These are phyloP conservation scores for Rotaria magnacalcarata DNA, from an alignment of 2,888 invertebrate genomes.

Conservation along the genomic window DNA sequence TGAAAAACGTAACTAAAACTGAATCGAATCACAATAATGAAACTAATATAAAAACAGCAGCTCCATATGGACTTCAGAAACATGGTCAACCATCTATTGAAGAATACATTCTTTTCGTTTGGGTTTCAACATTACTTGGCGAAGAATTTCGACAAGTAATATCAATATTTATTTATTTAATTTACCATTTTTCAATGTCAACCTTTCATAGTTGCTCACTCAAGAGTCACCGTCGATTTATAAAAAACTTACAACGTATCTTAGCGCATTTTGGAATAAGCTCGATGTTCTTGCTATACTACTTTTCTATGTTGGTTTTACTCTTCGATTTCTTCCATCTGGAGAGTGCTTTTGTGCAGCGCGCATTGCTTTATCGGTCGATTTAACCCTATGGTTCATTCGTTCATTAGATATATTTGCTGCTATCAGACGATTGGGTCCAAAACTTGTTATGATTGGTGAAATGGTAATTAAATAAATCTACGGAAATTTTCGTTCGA, in stretches of 20 bases:
- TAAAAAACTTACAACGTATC: conserved; percentile 53
- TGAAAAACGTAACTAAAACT: not conserved
- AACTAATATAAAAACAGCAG: not conserved
- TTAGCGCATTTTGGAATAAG: conserved; percentile 57
- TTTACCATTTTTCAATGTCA: too few species aligned
- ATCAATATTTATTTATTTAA: too few species aligned
- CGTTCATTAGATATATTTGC: conserved; percentile 57
- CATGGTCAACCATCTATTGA: too few species aligned
- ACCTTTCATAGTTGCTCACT: conserved; percentile 31
- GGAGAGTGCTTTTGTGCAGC: conserved; percentile 51
- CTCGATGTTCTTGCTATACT: conserved; percentile 54
- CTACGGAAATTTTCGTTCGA: not conserved
- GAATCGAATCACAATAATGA: rapidly evolving
- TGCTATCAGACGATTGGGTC: conserved; percentile 55
- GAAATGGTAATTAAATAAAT: conserved; percentile 52
- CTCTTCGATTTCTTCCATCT: conserved; percentile 49
- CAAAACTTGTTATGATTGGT: conserved; percentile 58
- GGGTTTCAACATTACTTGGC: conserved; percentile 55
- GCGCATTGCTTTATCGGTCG: conserved; percentile 56
- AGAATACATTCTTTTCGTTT: conserved; percentile 52
- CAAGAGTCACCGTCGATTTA: conserved; percentile 49
- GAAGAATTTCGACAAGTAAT: conserved; percentile 58
- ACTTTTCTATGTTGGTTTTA: conserved; percentile 53
- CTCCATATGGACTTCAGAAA: not conserved
- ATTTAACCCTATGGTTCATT: conserved; percentile 54